Evolutionary conservation across 1,140 invertebrate species (phyloP).

Genomic region (Neuroterus valhalla): DNA sequence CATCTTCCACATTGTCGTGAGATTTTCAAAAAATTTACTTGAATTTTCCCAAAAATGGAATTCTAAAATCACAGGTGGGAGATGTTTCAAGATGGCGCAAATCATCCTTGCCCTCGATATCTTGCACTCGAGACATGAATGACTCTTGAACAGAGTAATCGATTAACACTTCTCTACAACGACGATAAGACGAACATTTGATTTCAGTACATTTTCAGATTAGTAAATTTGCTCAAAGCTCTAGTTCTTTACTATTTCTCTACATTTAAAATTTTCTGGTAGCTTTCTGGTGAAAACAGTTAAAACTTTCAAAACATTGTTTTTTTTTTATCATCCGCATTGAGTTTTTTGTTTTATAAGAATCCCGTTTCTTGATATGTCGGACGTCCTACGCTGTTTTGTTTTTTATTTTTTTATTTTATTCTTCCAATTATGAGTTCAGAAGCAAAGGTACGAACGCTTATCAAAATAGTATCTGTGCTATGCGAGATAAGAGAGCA

Average conservation of each 20-base stretch:
- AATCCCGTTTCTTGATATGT: constrained; percentile 70
- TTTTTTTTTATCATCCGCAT: constrained; percentile 65
- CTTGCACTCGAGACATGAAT: too few relatives aligned
- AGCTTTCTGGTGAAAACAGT: constrained; percentile 43
- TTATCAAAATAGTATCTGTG: constrained; percentile 56
- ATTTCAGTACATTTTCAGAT: too few relatives aligned
- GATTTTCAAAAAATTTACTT: too few relatives aligned
- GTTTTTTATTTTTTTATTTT: constrained; percentile 41
- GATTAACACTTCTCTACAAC: not conserved
- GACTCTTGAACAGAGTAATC: too few relatives aligned
- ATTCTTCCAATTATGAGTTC: constrained; percentile 9
- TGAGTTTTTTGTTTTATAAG: constrained; percentile 65
- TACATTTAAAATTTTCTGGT: not conserved
- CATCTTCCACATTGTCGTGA: too few relatives aligned
- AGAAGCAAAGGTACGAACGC: constrained; percentile 21
- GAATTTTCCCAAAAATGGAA: too few relatives aligned
- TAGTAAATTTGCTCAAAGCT: too few relatives aligned
- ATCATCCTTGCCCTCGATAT: too few relatives aligned
- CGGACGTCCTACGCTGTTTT: constrained; percentile 51
- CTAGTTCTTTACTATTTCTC: too few relatives aligned
- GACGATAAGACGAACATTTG: not conserved
- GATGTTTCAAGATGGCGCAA: too few relatives aligned
- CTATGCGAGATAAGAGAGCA: not conserved
- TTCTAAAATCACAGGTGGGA: too few relatives aligned
- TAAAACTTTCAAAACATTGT: constrained; percentile 59